Conservation (phyloP, 2,797 vertebrate genomes). For the Microtus agrestis region DNA sequence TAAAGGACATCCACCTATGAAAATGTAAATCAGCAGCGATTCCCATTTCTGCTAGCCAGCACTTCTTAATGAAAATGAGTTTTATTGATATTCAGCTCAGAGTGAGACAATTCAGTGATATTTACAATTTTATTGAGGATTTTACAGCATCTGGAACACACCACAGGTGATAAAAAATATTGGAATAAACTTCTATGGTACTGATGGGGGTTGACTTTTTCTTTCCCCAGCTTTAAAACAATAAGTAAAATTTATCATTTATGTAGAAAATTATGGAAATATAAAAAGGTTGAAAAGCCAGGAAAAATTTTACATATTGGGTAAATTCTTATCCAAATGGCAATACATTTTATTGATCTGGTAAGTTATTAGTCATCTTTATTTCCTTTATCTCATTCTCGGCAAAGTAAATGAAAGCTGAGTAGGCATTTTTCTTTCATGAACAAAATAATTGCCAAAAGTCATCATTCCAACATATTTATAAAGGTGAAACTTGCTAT, state of each 20-base stretch:
- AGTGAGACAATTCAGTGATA: slow-evolving; percentile 69
- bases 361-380: slow-evolving; percentile 41
- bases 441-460: slow-evolving; percentile 17
- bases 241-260: slow-evolving; percentile 63
- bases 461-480: background rate
- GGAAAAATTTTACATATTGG: slow-evolving; percentile 15
- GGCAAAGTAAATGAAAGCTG: background rate
- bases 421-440: background rate
- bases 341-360: slow-evolving; percentile 47
- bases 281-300: slow-evolving; percentile 44
- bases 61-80: slow-evolving; percentile 65
- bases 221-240: slow-evolving; percentile 52
- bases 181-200: slow-evolving; percentile 62
- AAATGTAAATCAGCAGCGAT: slow-evolving; percentile 67
- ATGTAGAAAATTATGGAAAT: background rate
- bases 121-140: slow-evolving; percentile 75
- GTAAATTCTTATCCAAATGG: slow-evolving; percentile 57
- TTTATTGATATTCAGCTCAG: slow-evolving; percentile 73
- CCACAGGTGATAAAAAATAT: slow-evolving; percentile 68
- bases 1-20: slow-evolving; percentile 65
- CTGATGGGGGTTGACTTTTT: slow-evolving; percentile 61
- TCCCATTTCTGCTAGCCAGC: slow-evolving; percentile 41
- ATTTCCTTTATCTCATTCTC: slow-evolving; percentile 16
- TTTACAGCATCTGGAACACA: slow-evolving; percentile 66
- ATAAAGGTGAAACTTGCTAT: too few relatives aligned